Conservation (phyloP, 2,797 vertebrate species). For the Bufotes viridis region DNA sequence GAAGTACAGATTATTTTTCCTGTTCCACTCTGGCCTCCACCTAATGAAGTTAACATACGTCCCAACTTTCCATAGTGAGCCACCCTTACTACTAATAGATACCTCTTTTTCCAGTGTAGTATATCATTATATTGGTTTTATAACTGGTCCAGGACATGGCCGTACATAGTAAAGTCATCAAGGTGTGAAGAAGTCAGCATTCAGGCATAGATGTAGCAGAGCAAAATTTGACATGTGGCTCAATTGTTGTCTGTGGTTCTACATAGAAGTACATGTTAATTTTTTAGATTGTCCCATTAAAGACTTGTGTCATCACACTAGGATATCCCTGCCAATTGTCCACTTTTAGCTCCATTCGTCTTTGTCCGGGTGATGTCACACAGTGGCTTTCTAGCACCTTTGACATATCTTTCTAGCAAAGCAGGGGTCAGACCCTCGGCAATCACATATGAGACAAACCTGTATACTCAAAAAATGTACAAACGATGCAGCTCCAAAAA, state of each 20-base stretch:
- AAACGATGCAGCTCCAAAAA: too few species aligned
- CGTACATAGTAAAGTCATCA: not conserved
- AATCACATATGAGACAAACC: too few species aligned
- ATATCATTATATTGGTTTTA: not conserved
- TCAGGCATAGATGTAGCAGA: not conserved
- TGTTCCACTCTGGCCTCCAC: not conserved
- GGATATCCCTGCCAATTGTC: too few species aligned
- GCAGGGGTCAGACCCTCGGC: too few species aligned
- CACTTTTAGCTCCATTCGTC: too few species aligned
- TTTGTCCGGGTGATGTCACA: too few species aligned
- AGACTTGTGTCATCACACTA: too few species aligned
- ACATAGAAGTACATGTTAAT: too few species aligned
- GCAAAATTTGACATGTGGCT: not conserved
- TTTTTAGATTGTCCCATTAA: too few species aligned
- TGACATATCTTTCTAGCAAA: too few species aligned
- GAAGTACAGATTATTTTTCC: not conserved
- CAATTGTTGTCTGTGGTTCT: not conserved
- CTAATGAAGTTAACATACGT: slow-evolving; percentile 1
- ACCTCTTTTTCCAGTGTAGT: not conserved
- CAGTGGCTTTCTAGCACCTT: too few species aligned
- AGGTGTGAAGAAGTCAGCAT: not conserved
- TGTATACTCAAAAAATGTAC: too few species aligned
- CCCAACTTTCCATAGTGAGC: not conserved
- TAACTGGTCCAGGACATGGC: not conserved
- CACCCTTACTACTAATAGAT: not conserved